Conservation (phyloP, 2,888 invertebrate genomes). For the Agrochola litura region DNA sequence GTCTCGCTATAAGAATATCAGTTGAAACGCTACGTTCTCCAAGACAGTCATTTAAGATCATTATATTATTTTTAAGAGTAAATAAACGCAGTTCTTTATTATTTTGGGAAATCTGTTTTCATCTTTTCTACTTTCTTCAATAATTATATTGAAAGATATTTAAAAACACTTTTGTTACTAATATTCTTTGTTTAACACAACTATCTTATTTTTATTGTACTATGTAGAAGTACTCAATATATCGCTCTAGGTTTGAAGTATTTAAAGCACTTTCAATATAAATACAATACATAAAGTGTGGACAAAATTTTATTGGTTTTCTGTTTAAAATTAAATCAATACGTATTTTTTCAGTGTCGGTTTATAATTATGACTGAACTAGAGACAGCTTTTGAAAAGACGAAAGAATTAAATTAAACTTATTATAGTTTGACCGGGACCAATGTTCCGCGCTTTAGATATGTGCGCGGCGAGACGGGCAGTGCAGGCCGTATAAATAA, state of each 20-base stretch:
- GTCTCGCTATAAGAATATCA: conserved; percentile 6
- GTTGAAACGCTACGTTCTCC: conserved; percentile 21
- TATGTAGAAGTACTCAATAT: conserved; percentile 22
- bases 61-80: conserved; percentile 65
- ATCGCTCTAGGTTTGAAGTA: conserved; percentile 24
- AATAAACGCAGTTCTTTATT: conserved; percentile 60
- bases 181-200: conserved; percentile 38
- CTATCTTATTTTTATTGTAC: conserved; percentile 25
- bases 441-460: no score
- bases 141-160: conserved; percentile 49
- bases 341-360: conserved; percentile 10
- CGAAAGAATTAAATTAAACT: conserved; percentile 26
- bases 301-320: conserved; percentile 22
- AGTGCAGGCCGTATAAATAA: no score
- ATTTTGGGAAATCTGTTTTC: conserved; percentile 62
- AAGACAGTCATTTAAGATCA: conserved; percentile 36
- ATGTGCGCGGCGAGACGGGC: no score
- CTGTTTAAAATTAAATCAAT: conserved; percentile 46
- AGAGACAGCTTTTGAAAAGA: conserved; percentile 35
- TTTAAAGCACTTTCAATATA: conserved; percentile 25
- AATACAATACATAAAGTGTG: not conserved
- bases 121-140: conserved; percentile 62
- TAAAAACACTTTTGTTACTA: conserved; percentile 41
- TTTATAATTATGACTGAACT: conserved; percentile 34
- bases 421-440: not conserved